A percentile compares a stretch with the other conserved stretches of the same genome.
Evolutionary conservation across 2,888 invertebrate genomes (phyloP).

Genomic region (Eubasilissa splendida): DNA sequence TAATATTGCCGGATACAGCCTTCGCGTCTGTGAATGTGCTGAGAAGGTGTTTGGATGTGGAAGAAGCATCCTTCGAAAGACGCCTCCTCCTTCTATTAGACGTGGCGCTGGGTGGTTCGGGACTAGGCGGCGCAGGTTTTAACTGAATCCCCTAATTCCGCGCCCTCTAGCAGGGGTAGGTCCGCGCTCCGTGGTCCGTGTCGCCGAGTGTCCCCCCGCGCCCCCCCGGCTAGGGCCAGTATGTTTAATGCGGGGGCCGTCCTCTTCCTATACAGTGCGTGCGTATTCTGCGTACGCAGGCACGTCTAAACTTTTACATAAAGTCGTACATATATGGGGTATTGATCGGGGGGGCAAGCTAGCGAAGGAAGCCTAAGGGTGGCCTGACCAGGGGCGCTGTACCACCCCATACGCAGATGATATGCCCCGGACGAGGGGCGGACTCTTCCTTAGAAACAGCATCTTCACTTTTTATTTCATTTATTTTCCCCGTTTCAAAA

Average conservation of each 20-base stretch:
- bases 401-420: slow-evolving; percentile 58
- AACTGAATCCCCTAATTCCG: slow-evolving; percentile 41
- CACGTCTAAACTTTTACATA: slow-evolving; percentile 59
- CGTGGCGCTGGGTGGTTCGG: background rate
- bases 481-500: too few relatives aligned
- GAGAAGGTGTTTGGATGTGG: too few relatives aligned
- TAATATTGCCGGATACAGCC: too few relatives aligned
- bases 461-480: background rate
- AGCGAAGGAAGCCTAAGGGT: slow-evolving; percentile 51
- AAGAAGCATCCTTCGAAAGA: too few relatives aligned
- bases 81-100: too few relatives aligned
- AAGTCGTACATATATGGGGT: slow-evolving; percentile 59
- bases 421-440: slow-evolving; percentile 45
- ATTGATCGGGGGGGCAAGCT: slow-evolving; percentile 56
- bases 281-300: slow-evolving; percentile 57
- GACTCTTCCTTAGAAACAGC: slow-evolving; percentile 6
- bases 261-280: slow-evolving; percentile 45
- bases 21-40: too few relatives aligned
- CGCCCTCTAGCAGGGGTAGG: slow-evolving; percentile 10
- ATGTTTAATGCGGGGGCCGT: slow-evolving; percentile 48
- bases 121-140: slow-evolving; percentile 3
- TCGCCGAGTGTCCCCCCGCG: slow-evolving; percentile 41
- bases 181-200: slow-evolving; percentile 40
- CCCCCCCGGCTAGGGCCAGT: slow-evolving; percentile 16
- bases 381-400: slow-evolving; percentile 43